Conservation (phyloP, 2,888 invertebrate species). For the Agonopterix subpropinquella region DNA sequence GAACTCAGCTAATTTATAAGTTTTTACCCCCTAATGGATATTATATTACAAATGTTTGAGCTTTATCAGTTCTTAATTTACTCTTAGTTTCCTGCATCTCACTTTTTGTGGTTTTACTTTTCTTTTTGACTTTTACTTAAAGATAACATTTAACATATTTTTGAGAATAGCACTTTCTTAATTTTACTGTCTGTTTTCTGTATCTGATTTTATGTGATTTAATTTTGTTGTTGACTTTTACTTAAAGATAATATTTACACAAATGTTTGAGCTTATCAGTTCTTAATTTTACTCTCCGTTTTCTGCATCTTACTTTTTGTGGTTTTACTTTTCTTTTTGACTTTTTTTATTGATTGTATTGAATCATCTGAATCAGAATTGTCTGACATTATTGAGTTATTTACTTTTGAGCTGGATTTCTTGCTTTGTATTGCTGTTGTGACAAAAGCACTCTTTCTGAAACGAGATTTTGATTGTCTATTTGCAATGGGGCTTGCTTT, state of each 20-base stretch:
- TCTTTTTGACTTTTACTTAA: conserved; percentile 58
- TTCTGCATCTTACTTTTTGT: conserved; percentile 46
- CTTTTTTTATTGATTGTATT: conserved; percentile 49
- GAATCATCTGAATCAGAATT: conserved; percentile 67
- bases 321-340: conserved; percentile 63
- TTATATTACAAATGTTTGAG: no score
- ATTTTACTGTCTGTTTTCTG: conserved; percentile 46
- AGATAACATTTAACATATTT: no score
- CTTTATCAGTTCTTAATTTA: conserved; percentile 36
- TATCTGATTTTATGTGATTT: conserved; percentile 43
- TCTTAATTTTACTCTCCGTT: conserved; percentile 44
- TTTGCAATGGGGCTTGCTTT: conserved; percentile 35
- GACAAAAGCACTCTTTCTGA: conserved; percentile 77
- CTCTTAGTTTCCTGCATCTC: conserved; percentile 46
- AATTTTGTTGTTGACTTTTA: conserved; percentile 59
- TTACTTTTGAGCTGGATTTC: conserved; percentile 39
- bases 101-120: conserved; percentile 47
- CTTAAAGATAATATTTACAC: no score
- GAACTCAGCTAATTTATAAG: no score
- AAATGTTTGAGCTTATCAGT: conserved; percentile 15
- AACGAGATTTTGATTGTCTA: conserved; percentile 58
- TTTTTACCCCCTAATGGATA: no score
- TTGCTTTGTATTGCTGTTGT: conserved; percentile 72
- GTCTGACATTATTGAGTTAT: conserved; percentile 40
- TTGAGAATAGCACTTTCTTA: conserved; percentile 25